phyloP scores from a whole-genome alignment of 2,888 invertebrate genomes.

The Dolomedes plantarius region DNA sequence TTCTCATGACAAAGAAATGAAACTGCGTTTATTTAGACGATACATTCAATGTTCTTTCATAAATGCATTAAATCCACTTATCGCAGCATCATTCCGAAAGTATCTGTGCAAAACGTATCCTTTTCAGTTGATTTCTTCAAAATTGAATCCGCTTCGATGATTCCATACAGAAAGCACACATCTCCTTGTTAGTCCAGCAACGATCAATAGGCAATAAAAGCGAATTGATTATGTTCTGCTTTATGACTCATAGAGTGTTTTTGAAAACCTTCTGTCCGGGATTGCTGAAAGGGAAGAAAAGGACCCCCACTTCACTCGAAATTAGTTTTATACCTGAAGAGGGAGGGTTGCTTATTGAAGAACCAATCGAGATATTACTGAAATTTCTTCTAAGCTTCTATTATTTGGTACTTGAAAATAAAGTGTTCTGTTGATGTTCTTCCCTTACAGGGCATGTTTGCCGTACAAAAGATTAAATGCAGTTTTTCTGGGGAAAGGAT shows the following conservation, averaged over 20 bases:
- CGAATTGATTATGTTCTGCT: neutral
- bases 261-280: neutral
- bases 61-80: no score
- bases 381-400: neutral
- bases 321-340: neutral
- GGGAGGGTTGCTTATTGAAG: no score
- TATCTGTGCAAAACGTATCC: neutral
- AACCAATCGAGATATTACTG: neutral
- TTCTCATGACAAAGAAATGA: no score
- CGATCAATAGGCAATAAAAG: slow-evolving; percentile 3
- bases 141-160: neutral
- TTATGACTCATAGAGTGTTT: neutral
- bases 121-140: neutral
- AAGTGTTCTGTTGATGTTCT: neutral
- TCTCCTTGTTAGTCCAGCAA: neutral
- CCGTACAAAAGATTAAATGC: no score
- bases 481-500: neutral
- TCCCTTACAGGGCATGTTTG: no score
- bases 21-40: no score
- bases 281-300: neutral
- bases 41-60: no score
- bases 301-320: neutral
- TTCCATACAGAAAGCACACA: neutral
- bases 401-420: neutral
- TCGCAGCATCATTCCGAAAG: no score